These are phyloP conservation scores for Carassius carassius DNA, from an alignment of 2,113 vertebrate species.

Conservation along the genomic window DNA sequence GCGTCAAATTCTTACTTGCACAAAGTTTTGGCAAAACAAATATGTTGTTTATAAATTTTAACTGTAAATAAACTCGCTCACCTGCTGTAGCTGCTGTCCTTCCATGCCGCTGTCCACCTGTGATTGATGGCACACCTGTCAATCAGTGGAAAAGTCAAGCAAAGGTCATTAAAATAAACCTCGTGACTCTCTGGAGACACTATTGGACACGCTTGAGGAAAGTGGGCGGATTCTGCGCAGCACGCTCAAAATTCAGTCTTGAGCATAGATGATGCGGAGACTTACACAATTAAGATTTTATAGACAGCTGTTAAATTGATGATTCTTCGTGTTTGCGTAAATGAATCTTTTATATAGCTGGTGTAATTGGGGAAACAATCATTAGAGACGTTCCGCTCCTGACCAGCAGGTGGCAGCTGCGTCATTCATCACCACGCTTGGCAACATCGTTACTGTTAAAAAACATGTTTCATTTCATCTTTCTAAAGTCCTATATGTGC, in stretches of 20 bases:
- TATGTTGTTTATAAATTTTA: not conserved
- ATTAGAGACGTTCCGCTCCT: not conserved
- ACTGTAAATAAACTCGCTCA: not conserved
- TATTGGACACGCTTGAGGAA: conserved; percentile 18
- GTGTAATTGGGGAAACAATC: not conserved
- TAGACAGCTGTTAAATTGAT: not conserved
- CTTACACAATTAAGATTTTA: not conserved
- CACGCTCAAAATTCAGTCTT: not conserved
- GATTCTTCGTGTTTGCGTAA: not conserved
- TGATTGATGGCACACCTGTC: not conserved
- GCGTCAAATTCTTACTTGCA: not conserved
- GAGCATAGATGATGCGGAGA: not conserved
- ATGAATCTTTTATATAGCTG: not conserved
- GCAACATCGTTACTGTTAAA: not conserved
- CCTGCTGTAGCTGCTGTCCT: not conserved
- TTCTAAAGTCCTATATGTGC: not conserved
- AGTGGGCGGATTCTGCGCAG: conserved; percentile 14
- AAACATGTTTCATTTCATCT: not conserved
- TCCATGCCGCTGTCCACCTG: conserved; percentile 31
- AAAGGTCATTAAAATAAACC: conserved; percentile 19
- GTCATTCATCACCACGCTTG: not conserved
- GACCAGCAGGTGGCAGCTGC: conserved; percentile 5
- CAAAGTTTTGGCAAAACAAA: not conserved
- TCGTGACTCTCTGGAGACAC: not conserved
- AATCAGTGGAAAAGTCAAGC: conserved; percentile 2